These are phyloP conservation scores for Epistrophe grossulariae DNA, from an alignment of 2,888 invertebrate genomes.

Conservation along the genomic window DNA sequence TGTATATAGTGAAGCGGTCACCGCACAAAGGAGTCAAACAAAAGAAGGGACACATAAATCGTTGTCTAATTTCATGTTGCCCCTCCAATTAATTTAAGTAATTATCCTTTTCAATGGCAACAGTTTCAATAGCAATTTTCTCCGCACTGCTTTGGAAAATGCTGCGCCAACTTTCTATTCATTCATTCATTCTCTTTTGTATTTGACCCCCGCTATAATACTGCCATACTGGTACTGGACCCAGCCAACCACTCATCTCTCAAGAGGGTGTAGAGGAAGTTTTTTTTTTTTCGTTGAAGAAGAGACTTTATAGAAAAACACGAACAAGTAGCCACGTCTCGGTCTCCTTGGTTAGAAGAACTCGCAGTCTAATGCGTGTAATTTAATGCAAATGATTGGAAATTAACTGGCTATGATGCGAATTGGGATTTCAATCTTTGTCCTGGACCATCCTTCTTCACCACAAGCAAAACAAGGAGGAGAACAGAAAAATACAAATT, in stretches of 20 bases:
- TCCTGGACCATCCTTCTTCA: conserved; percentile 29
- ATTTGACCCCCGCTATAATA: conserved; percentile 5
- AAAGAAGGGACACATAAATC: conserved; percentile 72
- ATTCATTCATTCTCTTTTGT: conserved; percentile 51
- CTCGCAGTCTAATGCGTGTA: conserved; percentile 70
- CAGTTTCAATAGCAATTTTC: conserved; percentile 75
- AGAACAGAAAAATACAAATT: conserved; percentile 51
- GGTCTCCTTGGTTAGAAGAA: conserved; percentile 20
- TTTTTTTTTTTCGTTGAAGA: neutral
- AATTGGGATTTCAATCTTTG: conserved; percentile 53
- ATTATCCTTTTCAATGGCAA: conserved; percentile 76
- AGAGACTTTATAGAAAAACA: conserved; percentile 35
- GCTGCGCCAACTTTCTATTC: conserved; percentile 57
- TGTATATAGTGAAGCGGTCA: neutral
- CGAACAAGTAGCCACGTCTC: conserved; percentile 46
- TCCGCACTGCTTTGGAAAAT: conserved; percentile 56
- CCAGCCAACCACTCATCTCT: conserved; percentile 35
- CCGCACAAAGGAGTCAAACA: conserved; percentile 59
- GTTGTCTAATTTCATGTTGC: conserved; percentile 75
- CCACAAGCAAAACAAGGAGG: neutral
- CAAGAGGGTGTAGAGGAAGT: conserved; percentile 1
- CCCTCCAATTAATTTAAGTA: conserved; percentile 76
- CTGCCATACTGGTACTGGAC: conserved; percentile 7
- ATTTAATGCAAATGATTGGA: conserved; percentile 75
- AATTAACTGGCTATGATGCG: conserved; percentile 70